phyloP scores from a whole-genome alignment of 2,888 invertebrate species.

The Bugula neritina region DNA sequence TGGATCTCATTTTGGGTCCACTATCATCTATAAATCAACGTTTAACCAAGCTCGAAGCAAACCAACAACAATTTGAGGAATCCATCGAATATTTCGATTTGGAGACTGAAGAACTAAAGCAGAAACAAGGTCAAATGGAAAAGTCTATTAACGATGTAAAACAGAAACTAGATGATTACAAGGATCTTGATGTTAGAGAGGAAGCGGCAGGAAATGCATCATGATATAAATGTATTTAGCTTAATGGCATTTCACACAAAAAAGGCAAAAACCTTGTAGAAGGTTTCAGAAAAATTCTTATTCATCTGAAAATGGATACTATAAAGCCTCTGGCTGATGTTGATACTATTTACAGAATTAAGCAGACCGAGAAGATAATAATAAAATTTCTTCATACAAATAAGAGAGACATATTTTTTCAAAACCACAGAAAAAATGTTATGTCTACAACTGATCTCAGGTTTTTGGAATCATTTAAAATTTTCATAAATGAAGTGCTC shows the following conservation, averaged over 20 bases:
- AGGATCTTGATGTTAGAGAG: not conserved
- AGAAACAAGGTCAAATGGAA: not conserved
- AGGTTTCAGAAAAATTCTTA: not conserved
- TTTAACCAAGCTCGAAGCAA: not conserved
- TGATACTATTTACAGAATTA: not conserved
- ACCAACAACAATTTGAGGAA: not conserved
- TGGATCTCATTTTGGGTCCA: not conserved
- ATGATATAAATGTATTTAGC: not conserved
- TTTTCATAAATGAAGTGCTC: not conserved
- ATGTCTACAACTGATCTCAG: not conserved
- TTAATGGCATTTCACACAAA: not conserved
- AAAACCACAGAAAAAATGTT: not conserved
- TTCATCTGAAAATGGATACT: not conserved
- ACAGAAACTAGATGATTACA: not conserved
- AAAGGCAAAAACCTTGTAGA: not conserved
- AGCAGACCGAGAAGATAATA: not conserved
- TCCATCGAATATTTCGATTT: not conserved
- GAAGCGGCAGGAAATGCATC: not conserved
- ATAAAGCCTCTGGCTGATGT: not conserved
- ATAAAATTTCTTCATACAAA: not conserved
- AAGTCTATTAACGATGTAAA: not conserved
- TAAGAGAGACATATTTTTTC: not conserved
- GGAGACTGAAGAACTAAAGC: not conserved
- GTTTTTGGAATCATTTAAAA: not conserved
- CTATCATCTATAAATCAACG: not conserved